Conservation (phyloP, 2,888 invertebrate genomes). For the Troglohyphantes excavatus region DNA sequence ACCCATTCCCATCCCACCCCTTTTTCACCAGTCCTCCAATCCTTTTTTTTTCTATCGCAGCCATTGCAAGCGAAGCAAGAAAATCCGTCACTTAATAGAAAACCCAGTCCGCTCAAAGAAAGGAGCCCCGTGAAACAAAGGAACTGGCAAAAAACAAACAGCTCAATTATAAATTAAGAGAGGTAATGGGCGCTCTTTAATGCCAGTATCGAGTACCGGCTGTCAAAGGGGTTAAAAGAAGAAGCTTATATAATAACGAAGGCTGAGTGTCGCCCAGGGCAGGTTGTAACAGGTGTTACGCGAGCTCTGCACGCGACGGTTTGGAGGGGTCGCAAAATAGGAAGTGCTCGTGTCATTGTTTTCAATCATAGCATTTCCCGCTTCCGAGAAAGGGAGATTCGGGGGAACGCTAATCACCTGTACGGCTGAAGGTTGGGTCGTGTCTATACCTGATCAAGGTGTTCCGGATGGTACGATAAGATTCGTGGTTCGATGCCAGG, state of each 20-base stretch:
- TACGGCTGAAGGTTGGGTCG: background rate
- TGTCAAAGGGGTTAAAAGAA: slow-evolving; percentile 44
- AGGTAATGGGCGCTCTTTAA: slow-evolving; percentile 17
- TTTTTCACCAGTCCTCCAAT: background rate
- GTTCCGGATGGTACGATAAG: background rate
- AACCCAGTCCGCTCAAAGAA: background rate
- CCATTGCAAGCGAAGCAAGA: background rate
- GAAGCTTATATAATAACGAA: background rate
- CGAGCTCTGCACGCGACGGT: slow-evolving; percentile 36
- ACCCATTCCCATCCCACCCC: too few relatives aligned
- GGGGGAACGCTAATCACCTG: slow-evolving; percentile 6
- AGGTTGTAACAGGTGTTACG: slow-evolving; percentile 47
- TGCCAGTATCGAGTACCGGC: slow-evolving; percentile 34
- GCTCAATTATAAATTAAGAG: slow-evolving; percentile 36
- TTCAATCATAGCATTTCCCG: slow-evolving; percentile 44
- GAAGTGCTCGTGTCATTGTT: slow-evolving; percentile 55
- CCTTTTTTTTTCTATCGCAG: background rate
- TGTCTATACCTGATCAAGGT: background rate
- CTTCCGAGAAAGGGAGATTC: background rate
- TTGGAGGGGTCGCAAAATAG: too few relatives aligned
- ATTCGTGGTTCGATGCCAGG: too few relatives aligned
- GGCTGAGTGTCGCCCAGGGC: slow-evolving; percentile 29
- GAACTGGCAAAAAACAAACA: slow-evolving; percentile 33
- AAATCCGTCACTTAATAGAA: background rate
- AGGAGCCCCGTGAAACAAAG: slow-evolving; percentile 17